phyloP scores from a whole-genome alignment of 1,140 invertebrate genomes.

The Ceratina australensis region DNA sequence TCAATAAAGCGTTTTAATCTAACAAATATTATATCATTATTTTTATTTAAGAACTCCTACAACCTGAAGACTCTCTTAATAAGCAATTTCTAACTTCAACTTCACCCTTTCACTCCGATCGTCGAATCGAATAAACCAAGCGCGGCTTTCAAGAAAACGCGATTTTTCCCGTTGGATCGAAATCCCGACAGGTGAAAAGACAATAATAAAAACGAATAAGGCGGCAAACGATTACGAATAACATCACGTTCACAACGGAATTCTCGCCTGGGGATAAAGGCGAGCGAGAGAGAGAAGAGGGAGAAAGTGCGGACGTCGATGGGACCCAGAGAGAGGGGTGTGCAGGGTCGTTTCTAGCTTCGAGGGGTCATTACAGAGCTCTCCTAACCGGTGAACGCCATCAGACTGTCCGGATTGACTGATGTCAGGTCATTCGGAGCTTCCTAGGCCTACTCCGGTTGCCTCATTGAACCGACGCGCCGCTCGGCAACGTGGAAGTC shows the following conservation, averaged over 20 bases:
- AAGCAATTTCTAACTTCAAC: not conserved
- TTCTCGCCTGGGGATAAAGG: conserved; percentile 24
- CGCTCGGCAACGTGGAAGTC: conserved; percentile 32
- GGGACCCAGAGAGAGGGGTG: conserved; percentile 51
- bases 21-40: no score
- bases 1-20: no score
- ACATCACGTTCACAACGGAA: conserved; percentile 43
- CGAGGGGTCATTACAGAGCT: conserved; percentile 65
- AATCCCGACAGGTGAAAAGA: conserved; percentile 8
- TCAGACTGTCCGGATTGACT: conserved; percentile 65
- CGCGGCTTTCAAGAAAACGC: conserved; percentile 18
- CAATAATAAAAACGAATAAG: conserved; percentile 26
- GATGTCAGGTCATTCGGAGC: conserved; percentile 64
- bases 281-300: conserved; percentile 27
- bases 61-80: no score
- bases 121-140: no score
- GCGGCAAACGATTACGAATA: conserved; percentile 20
- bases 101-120: conserved; percentile 8
- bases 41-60: no score
- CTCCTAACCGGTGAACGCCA: conserved; percentile 47
- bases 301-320: conserved; percentile 62
- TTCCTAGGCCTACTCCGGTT: conserved; percentile 57
- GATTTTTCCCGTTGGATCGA: conserved; percentile 14
- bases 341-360: conserved; percentile 60
- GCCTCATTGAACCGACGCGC: conserved; percentile 43